Evolutionary conservation across 2,797 vertebrate species (phyloP), one percentile per base, ranked within the genome.

Genomic region (Microctenopoma steveboyesi): DNA sequence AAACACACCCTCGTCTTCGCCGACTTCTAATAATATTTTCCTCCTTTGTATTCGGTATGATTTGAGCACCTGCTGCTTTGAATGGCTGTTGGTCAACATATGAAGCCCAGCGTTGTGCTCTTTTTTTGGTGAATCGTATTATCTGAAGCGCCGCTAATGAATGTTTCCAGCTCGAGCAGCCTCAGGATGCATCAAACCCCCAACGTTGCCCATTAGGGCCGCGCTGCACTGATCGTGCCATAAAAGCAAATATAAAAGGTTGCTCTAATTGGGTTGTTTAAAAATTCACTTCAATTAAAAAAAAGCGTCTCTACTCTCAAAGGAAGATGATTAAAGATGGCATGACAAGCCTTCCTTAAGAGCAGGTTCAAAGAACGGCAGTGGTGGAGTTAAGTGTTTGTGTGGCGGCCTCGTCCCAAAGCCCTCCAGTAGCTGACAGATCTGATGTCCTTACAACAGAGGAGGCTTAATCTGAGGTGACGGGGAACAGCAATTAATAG

Each of bases 401-500:
- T 67, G 68, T 52, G 64, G 42, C 66, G 33, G 65, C 61, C 30
- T 77, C 52, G 63, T 79, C 65, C n/a, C 51, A 68, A 65, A 73
- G 52, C 88, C 79, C 79, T 62, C 51, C 63, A 64, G 79, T 83
- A 82, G 72, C 78, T 86, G 88, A 88, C 82, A 86, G 57, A 82
- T 84, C 76, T 63, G 80, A 87, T 81, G 67, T 78, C 74, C 72
- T 82, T 55, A 64, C 46, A 63, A 54, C 16, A 5, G 9, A 3
- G 60, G 67, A 66, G 48, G 50, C 13, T 1, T 85, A 73, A 88
- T 85, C 78, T 39, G 66, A 71, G 72, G 71, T 64, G 87, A 88
- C 88, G 83, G 66, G 74, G 37, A 82, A 72, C 82, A 69, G 81
- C 81, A 80, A 89, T 88, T 84, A 84, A 74, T 81, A 80, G 52